phyloP scores from a whole-genome alignment of 2,888 invertebrate genomes.

The Andrena chrysosceles region DNA sequence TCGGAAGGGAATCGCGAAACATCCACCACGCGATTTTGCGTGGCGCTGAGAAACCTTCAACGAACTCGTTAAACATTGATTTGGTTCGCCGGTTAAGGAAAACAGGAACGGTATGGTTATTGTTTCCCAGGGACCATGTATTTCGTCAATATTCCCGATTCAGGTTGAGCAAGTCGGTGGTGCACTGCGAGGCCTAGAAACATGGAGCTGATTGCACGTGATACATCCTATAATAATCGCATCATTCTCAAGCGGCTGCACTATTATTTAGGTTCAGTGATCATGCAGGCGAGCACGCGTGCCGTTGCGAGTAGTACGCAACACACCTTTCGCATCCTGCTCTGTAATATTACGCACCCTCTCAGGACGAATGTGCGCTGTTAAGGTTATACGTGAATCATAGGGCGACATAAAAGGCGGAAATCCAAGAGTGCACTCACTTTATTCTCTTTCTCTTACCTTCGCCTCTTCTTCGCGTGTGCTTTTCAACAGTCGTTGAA shows the following conservation, averaged over 20 bases:
- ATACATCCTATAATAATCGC: conserved; percentile 52
- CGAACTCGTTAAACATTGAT: background rate
- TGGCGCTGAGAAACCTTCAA: background rate
- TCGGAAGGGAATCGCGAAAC: background rate
- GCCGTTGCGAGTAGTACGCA: background rate
- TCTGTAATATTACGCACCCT: conserved; percentile 13
- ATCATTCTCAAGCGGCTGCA: conserved; percentile 25
- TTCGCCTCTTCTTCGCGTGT: background rate
- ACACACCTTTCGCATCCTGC: conserved; percentile 7
- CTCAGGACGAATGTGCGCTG: background rate
- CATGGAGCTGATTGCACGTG: conserved; percentile 37
- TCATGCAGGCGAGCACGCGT: conserved; percentile 8
- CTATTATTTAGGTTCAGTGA: conserved; percentile 40
- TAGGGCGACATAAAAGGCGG: background rate
- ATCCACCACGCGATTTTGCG: conserved; percentile 3
- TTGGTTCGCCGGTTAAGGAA: background rate
- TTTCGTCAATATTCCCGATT: conserved; percentile 35
- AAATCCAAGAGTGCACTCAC: background rate
- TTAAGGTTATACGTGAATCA: background rate
- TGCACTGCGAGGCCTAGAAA: conserved; percentile 8
- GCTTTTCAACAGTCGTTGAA: background rate
- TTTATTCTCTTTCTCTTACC: background rate
- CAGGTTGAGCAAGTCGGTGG: conserved; percentile 13
- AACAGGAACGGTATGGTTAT: conserved; percentile 15
- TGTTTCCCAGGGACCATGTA: conserved; percentile 19